phyloP scores from a whole-genome alignment of 2,113 vertebrate species.

The Larimichthys polyactis region DNA sequence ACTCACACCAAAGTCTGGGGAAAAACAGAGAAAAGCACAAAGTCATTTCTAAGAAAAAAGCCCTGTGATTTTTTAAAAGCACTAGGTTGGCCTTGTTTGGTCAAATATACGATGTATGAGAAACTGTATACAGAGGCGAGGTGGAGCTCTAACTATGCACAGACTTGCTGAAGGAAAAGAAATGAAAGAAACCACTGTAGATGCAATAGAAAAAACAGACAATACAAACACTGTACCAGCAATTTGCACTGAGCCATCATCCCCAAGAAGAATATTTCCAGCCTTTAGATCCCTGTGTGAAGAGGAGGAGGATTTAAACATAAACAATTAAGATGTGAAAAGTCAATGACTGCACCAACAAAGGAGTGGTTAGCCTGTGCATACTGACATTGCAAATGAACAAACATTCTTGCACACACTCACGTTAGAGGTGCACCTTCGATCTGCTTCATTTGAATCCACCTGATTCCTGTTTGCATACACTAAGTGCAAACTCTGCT shows the following conservation, averaged over 20 bases:
- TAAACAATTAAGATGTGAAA: background rate
- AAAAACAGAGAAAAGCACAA: background rate
- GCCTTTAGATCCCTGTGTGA: slow-evolving; percentile 94
- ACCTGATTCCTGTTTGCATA: slow-evolving; percentile 41
- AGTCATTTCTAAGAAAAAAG: background rate
- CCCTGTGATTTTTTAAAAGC: background rate
- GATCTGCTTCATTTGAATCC: slow-evolving; percentile 12
- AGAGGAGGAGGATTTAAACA: slow-evolving; percentile 32
- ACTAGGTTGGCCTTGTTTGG: background rate
- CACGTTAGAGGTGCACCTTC: slow-evolving; percentile 20
- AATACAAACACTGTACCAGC: slow-evolving; percentile 86
- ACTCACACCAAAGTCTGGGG: slow-evolving; percentile 95
- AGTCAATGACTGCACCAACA: background rate
- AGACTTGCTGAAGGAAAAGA: background rate
- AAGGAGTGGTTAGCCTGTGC: slow-evolving; percentile 2
- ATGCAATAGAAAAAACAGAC: slow-evolving; percentile 7
- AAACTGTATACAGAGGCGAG: background rate
- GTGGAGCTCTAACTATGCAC: background rate
- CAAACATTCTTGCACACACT: slow-evolving; percentile 24
- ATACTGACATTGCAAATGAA: background rate
- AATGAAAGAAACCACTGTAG: background rate
- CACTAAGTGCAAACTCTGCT: background rate
- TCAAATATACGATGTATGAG: background rate
- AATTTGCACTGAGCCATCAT: slow-evolving; percentile 96
- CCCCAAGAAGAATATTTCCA: slow-evolving; percentile 97